These are phyloP conservation scores for Prunella himalayana DNA, from an alignment of 2,113 vertebrate genomes.

Conservation along the genomic window DNA sequence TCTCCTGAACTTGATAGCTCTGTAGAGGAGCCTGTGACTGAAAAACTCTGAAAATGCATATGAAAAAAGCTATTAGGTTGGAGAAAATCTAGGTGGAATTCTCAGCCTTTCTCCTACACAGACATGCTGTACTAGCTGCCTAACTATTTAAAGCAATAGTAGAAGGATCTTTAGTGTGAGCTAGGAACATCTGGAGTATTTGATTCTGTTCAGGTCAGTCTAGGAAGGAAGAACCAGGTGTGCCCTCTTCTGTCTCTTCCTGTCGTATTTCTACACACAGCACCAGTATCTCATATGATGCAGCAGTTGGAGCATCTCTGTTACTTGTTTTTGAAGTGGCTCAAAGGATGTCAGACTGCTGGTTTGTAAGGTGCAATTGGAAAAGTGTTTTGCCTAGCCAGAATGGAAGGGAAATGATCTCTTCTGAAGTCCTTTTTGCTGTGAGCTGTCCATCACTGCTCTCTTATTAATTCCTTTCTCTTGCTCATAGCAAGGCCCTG, in stretches of 20 bases:
- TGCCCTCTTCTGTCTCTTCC: neutral
- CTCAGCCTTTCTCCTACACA: neutral
- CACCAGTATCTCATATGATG: neutral
- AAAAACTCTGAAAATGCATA: neutral
- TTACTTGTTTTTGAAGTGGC: neutral
- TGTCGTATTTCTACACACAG: neutral
- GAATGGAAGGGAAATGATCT: slow-evolving; percentile 37
- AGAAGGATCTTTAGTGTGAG: neutral
- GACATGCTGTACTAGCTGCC: neutral
- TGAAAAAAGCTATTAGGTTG: neutral
- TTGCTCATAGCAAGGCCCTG: neutral
- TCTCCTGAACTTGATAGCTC: neutral
- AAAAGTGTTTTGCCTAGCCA: neutral
- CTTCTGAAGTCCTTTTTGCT: neutral
- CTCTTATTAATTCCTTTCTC: neutral
- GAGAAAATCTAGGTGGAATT: neutral
- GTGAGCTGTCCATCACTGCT: neutral
- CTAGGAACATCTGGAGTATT: neutral
- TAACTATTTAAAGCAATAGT: neutral
- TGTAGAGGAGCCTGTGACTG: neutral
- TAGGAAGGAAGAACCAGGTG: neutral
- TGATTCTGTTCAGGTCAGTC: neutral
- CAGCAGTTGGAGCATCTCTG: neutral
- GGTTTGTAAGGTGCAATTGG: neutral
- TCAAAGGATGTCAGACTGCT: neutral